Evolutionary conservation across 2,113 vertebrate species (phyloP), one percentile per base, ranked within the genome.

Genomic region (Ameiurus melas): DNA sequence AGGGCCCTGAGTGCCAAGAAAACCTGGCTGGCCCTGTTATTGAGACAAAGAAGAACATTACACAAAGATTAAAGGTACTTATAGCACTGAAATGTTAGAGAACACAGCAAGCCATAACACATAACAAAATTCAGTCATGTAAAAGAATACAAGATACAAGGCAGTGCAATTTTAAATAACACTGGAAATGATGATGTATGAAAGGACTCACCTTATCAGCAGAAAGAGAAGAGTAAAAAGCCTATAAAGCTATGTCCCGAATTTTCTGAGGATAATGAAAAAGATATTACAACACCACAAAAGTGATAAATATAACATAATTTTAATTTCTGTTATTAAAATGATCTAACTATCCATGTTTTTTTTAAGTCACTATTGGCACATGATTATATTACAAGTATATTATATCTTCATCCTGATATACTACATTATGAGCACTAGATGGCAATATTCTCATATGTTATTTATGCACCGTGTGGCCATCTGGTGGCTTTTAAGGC

Each of bases 11-110:
- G 92, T 89, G 82, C 98, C 98, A 79, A 97, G 94, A 1, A 91
- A 88, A 55, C 98, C 98, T 1, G 97, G 97, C 1, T 93, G 93
- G 87, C 98, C 98, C 98, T 99, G 93, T 83, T 33, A 90, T 85
- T 30, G 5, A 47, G 4, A 71, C 17, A 90, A 86, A 82, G 33
- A 81, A 80, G 4, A 6, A 80, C 39, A 73, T 33, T 22, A 33
- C 53, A 70, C 19, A 68, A 27, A 78, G 4, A 62, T 39, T 43
- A 62, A 43, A 62, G 12, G 12, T 62, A 43, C 12, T 62, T 60
- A 62, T 16, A 83, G 10, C 4, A 3, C 25, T 57, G 9, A 62
- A 20, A 33, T 62, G 64, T 77, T 22, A 78, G 39, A 78, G 58
- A 57, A 66, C 13, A 25, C 14, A 80, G 30, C 27, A 79, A 16